A percentile compares a stretch with the other conserved stretches of the same genome.
Conservation (phyloP, 37 sponge, comb jelly and placozoan species). For the Corticium candelabrum region DNA sequence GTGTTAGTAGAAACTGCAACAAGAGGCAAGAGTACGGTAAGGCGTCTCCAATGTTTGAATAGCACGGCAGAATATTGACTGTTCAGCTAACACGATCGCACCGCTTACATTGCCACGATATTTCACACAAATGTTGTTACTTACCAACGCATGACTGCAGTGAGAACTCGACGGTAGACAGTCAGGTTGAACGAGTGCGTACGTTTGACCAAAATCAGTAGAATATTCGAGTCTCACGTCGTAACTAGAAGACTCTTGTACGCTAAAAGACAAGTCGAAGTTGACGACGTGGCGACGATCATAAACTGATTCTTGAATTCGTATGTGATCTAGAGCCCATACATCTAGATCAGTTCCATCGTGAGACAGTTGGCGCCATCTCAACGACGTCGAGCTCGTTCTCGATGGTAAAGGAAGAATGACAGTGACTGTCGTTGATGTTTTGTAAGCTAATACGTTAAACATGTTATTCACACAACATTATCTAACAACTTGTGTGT, state of each 20-base stretch:
- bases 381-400: not conserved
- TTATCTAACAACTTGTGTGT: too few relatives aligned
- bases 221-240: not conserved
- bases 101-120: too few relatives aligned
- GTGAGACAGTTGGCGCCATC: not conserved
- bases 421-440: too few relatives aligned
- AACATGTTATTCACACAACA: too few relatives aligned
- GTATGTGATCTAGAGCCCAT: not conserved
- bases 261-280: not conserved
- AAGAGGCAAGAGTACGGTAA: not conserved
- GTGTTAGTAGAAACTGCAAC: not conserved
- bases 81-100: too few relatives aligned
- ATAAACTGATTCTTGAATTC: not conserved
- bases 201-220: not conserved
- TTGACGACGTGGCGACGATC: not conserved
- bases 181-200: not conserved
- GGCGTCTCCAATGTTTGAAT: not conserved
- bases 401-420: too few relatives aligned
- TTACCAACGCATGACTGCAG: too few relatives aligned
- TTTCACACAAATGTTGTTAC: too few relatives aligned
- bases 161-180: too few relatives aligned
- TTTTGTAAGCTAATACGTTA: too few relatives aligned
- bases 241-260: not conserved
- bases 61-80: not conserved
- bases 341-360: not conserved